Base-by-base conservation (phyloP, 1,140 invertebrate species). In the Gryon sp. region DNA sequence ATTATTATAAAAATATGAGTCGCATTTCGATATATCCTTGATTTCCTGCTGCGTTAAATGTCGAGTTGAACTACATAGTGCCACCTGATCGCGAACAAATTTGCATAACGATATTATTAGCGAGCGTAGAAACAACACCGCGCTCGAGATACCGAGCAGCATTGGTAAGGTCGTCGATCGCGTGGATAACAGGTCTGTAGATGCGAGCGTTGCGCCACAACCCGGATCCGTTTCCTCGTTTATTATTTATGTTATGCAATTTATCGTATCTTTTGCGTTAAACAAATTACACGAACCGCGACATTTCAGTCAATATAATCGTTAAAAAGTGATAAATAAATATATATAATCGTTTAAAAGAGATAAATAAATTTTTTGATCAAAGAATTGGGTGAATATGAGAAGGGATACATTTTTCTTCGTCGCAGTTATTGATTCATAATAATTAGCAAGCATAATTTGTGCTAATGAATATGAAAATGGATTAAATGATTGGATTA, bases 41-140 rank as follows among this genome's bases (percentile, higher is more conserved):
- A 22, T 76, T 63, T 63, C 72, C 62, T 62, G 60, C 30, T 28
- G 45, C 26, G 40, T 38, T 45, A 59, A 70, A 63, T 66, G 36
- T 50, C 52, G 34, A 15, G 26, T 8, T 30, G 26, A 34, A 55
- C 36, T 18, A 50, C 52, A 52, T 57, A 76, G 53, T 45, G 73
- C 55, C 66, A 74, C 73, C 52, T 69, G 55, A 69, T 74, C 52
- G 57, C 52, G 50, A 18, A n/a, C 41, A 46, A 81, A 82, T 85
- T 83, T 80, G 68, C 80, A 82, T 86, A 85, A 84, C 81, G 82
- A 85, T 83, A 84, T 84, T 84, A 85, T 86, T 85, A 82, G 78
- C 76, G 70, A 69, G 76, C 57, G 46, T 55, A 75, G 74, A 69
- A 70, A 62, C 69, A 78, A 82, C 83, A 80, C 63, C 11, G 41